These are phyloP conservation scores for Lumbricus terrestris DNA, from an alignment of 2,888 invertebrate genomes.

Conservation along the genomic window DNA sequence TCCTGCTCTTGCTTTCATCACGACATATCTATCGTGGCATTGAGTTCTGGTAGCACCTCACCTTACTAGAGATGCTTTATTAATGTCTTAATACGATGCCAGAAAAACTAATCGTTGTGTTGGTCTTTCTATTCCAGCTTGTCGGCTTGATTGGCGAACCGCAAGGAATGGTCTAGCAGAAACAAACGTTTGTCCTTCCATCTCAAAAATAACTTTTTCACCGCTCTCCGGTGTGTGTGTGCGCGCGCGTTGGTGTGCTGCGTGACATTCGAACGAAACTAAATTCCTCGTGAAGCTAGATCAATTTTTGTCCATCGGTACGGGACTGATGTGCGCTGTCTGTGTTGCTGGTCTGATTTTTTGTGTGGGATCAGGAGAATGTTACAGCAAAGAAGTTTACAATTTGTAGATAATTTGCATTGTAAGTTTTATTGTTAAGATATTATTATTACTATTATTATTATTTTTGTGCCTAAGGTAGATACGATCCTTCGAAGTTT, in stretches of 20 bases:
- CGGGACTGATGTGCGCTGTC: background rate
- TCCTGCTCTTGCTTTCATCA: too few relatives aligned
- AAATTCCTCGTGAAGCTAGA: background rate
- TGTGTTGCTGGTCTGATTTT: background rate
- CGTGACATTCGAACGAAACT: background rate
- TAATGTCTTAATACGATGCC: too few relatives aligned
- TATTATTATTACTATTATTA: background rate
- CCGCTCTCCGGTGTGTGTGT: background rate
- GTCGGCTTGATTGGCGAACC: conserved; percentile 55
- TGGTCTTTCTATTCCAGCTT: conserved; percentile 43
- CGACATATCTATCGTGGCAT: too few relatives aligned
- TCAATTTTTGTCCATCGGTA: background rate
- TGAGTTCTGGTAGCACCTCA: too few relatives aligned
- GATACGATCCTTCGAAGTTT: background rate
- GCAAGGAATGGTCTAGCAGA: conserved; percentile 52
- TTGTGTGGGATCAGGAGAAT: background rate
- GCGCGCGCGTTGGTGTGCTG: background rate
- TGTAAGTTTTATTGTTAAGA: background rate
- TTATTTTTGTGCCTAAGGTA: too few relatives aligned
- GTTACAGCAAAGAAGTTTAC: background rate
- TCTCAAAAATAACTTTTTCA: background rate
- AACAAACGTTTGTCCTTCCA: background rate
- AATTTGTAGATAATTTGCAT: background rate
- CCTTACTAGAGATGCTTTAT: too few relatives aligned
- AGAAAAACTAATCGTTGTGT: too few relatives aligned